Evolutionary conservation across 2,113 vertebrate genomes (phyloP), one percentile per base, ranked within the genome.

Genomic region (Axis porcinus): DNA sequence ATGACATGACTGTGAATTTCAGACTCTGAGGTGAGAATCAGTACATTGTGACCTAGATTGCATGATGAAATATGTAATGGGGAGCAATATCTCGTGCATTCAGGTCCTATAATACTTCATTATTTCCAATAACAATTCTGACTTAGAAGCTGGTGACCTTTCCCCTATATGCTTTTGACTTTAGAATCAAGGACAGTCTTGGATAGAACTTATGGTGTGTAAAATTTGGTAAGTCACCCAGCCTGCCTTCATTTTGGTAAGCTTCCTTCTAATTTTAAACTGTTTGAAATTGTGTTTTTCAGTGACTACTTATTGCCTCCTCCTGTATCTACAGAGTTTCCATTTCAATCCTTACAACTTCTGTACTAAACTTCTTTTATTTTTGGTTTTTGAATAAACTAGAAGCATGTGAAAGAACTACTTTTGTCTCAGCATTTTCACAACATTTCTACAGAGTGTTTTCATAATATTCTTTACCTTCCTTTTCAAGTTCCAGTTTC

Each of bases 251-350:
- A 90, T 87, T 97, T 82, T n/a, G n/a, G 40, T 88, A 89, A 91
- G 6, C 27, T 54, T 84, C n/a, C 43, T 87, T 97, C 78, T 95
- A 52, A 58, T 83, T 97, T 96, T 92, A 92, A 84, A 82, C 74
- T 84, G 2, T 55, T 94, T n/a, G 83, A 58, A 95, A 88, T 27
- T 88, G 19, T 89, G n/a, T 70, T 50, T 85, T 92, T 85, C 47
- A 60, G 5, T 28, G 27, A 79, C 74, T 78, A 79, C 86, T 21
- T 89, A 92, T 90, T 91, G 7, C 62, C 54, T 97, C n/a, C 64
- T 85, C 40, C 17, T 58, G 2, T 85, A 25, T 79, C 15, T 28
- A 64, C 30, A 47, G 43, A 36, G 40, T 64, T 92, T 94, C 84
- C 87, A 92, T 87, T 74, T 52, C 55, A 91, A 57, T 40, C 52